A percentile compares a stretch with the other conserved stretches of the same genome.
phyloP scores from a whole-genome alignment of 2,888 invertebrate genomes.

The Tenthredo scrophulariae region DNA sequence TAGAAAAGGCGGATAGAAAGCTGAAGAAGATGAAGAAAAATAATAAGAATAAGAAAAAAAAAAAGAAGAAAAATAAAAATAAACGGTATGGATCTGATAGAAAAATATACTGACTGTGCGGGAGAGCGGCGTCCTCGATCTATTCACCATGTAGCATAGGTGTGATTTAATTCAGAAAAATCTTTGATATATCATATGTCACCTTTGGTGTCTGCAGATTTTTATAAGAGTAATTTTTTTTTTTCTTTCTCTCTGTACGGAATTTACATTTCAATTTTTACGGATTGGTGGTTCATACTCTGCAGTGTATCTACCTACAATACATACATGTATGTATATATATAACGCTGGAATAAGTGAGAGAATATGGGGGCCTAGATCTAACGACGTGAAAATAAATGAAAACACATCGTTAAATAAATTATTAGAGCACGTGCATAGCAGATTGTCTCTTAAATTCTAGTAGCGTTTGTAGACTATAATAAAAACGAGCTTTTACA shows the following conservation, averaged over 20 bases:
- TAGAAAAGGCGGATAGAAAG: background rate
- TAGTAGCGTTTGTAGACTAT: background rate
- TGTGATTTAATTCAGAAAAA: background rate
- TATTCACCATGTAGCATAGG: background rate
- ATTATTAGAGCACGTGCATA: background rate
- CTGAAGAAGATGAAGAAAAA: background rate
- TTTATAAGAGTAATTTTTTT: background rate
- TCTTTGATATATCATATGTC: background rate
- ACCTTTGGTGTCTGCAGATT: background rate
- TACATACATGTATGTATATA: background rate
- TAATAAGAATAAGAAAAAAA: background rate
- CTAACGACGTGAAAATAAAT: background rate
- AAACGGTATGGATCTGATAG: background rate
- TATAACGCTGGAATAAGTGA: background rate
- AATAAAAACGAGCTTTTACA: background rate
- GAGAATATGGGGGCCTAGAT: background rate
- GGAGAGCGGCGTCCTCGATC: background rate
- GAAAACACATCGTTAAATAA: constrained; percentile 26
- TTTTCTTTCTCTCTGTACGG: background rate
- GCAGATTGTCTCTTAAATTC: constrained; percentile 28
- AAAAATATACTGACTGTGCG: background rate
- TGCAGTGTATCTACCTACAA: background rate
- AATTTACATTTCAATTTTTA: background rate
- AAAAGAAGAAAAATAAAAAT: background rate
- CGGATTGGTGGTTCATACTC: background rate